Base-by-base conservation (phyloP, 2,888 invertebrate species). In the Papilio elwesi region DNA sequence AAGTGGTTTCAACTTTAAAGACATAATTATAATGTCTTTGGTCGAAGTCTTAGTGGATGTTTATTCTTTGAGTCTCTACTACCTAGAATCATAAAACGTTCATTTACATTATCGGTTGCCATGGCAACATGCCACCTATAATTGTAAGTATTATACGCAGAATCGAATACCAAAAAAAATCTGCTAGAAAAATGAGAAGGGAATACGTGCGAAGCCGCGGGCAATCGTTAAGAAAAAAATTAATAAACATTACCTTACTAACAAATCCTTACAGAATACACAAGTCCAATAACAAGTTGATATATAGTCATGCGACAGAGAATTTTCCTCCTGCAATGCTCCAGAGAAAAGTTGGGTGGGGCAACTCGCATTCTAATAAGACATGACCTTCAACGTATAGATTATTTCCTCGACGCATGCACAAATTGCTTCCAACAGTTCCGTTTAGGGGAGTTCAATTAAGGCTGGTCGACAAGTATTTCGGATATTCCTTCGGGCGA, bases 391-490 rank as follows among this genome's bases (percentile, higher is more conserved):
- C 65, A 16, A 36, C 9, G 7, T 65, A 73, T 69, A 51, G 69
- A 73, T 73, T 73, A 57, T 55, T 51, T 57, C 43, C 57, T 57
- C 62, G 26, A 64, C 26, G n/a, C 49, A 12, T n/a, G 57, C 57
- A 71, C 69, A 64, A 68, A 68, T 74, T 74, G 64, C 62, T 74
- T 64, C 53, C 26, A 63, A 63, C 47, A 26, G 16, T 64, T 43
- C 73, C 55, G 26, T 55, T 49, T 53, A 66, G 77, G 78, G 78
- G 75, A 70, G 78, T 9, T 74, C 78, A 68, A 16, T 11, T 10
- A 12, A 47, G 6, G 63, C 68, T 74, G 74, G 74, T 52, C 51
- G 47, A 64, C 53, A 69, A 74, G 74, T 52, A 73, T 55, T 64
- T 55, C 43, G 62, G 62, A 69, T 11, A 36, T 51, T 65, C n/a